Evolutionary conservation across 2,888 invertebrate species (phyloP).

Genomic region (Theretra japonica): DNA sequence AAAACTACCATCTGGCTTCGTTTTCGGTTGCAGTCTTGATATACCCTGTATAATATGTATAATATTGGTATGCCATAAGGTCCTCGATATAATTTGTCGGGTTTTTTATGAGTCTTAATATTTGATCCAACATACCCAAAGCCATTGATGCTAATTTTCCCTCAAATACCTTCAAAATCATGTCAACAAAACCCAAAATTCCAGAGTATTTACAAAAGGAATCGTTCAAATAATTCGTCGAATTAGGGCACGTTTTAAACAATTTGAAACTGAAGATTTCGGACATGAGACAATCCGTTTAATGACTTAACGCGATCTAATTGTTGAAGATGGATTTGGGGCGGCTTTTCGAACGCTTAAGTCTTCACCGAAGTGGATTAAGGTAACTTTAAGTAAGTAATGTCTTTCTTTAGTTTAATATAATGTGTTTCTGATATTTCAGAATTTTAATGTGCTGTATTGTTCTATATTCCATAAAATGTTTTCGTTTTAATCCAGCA

Average conservation of each 20-base stretch:
- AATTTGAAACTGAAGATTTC: slow-evolving; percentile 16
- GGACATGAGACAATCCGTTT: slow-evolving; percentile 36
- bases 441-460: background rate
- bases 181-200: background rate
- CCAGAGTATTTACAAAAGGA: background rate
- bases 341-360: slow-evolving; percentile 57
- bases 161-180: background rate
- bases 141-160: no score
- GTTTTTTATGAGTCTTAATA: no score
- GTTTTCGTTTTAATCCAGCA: background rate
- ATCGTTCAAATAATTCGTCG: background rate
- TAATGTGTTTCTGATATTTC: slow-evolving; percentile 3
- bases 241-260: slow-evolving; percentile 20
- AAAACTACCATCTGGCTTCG: no score
- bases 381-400: slow-evolving; percentile 47
- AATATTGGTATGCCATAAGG: no score
- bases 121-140: no score
- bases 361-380: slow-evolving; percentile 59
- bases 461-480: background rate
- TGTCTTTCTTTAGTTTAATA: slow-evolving; percentile 22
- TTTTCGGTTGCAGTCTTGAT: no score
- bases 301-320: slow-evolving; percentile 52
- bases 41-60: no score
- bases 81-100: no score
- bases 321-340: slow-evolving; percentile 59